Conservation (phyloP, 1,140 invertebrate species). For the Eurosta solidaginis region DNA sequence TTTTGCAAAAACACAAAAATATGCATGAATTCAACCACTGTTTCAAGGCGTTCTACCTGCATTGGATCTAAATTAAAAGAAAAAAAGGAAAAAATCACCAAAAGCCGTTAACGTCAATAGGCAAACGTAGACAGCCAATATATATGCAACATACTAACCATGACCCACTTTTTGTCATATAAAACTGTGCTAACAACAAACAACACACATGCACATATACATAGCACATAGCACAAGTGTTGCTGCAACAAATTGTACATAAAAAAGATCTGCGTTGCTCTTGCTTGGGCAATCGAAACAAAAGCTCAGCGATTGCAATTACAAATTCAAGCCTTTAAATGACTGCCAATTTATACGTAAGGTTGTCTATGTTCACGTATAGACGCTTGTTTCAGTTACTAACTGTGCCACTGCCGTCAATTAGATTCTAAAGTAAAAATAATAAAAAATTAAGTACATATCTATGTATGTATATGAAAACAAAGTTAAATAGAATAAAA, state of each 20-base stretch:
- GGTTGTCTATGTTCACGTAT: neutral
- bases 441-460: no score
- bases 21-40: neutral
- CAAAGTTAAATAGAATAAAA: no score
- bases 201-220: neutral
- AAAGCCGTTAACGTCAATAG: neutral
- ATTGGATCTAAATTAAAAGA: neutral
- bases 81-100: neutral
- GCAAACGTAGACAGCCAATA: neutral
- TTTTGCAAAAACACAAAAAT: no score
- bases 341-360: neutral
- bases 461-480: no score
- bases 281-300: neutral
- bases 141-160: constrained; percentile 22
- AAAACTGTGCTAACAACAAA: constrained; percentile 1
- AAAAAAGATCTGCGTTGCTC: neutral
- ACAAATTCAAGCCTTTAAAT: neutral
- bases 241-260: neutral
- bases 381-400: neutral
- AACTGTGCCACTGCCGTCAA: neutral
- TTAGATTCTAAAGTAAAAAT: constrained; percentile 8
- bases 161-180: constrained; percentile 16
- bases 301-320: neutral
- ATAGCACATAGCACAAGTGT: no score
- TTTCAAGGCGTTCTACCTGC: neutral